These are phyloP conservation scores for Genyomyrus donnyi DNA, from an alignment of 2,113 vertebrate species.

Conservation along the genomic window DNA sequence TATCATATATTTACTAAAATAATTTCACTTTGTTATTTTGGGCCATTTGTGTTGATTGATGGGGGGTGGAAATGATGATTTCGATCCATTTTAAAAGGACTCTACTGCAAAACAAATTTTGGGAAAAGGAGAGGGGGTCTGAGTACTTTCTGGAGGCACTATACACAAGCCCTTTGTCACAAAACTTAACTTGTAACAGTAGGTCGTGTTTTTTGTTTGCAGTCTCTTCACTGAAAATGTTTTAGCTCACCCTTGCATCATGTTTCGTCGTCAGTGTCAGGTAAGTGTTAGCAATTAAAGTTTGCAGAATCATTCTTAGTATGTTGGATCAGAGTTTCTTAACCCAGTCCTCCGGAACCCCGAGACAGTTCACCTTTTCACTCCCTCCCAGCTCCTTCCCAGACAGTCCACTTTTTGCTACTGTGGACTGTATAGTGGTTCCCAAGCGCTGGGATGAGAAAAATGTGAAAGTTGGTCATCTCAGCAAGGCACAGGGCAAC, in stretches of 20 bases:
- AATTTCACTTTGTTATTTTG: not conserved
- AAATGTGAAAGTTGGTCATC: not conserved
- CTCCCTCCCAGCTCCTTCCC: not conserved
- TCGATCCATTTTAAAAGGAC: not conserved
- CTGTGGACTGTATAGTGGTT: not conserved
- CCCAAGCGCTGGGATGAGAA: not conserved
- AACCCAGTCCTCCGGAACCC: not conserved
- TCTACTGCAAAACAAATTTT: not conserved
- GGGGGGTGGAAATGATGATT: not conserved
- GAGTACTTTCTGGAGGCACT: not conserved
- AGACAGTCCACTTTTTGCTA: not conserved
- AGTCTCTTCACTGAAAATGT: slow-evolving; percentile 98
- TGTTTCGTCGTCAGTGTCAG: slow-evolving; percentile 92
- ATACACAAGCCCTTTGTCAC: not conserved
- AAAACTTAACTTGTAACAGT: not conserved
- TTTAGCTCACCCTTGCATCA: slow-evolving; percentile 89
- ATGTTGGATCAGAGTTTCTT: not conserved
- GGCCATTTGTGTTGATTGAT: not conserved
- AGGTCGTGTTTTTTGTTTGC: not conserved
- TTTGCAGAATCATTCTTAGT: not conserved
- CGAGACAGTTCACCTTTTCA: not conserved
- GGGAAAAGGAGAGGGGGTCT: not conserved
- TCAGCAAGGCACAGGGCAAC: not conserved
- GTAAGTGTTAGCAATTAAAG: slow-evolving; percentile 48
- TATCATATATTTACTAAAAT: not conserved